Conservation (phyloP, 1,140 invertebrate species). For the Cydia pomonella region DNA sequence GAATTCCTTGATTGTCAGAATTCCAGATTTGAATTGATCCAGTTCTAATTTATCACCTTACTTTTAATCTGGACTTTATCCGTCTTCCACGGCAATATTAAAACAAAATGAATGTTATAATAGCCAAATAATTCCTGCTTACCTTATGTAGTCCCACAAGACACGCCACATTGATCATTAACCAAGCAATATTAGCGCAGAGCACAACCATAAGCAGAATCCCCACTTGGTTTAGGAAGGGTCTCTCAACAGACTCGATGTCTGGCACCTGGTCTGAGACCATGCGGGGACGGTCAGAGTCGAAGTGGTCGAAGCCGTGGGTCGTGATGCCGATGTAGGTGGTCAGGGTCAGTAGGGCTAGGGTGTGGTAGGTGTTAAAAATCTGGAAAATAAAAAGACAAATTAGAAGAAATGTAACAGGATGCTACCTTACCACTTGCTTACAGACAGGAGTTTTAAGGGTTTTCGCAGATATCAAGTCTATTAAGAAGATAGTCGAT, state of each 20-base stretch:
- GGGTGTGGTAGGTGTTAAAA: conserved; percentile 40
- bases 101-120: no score
- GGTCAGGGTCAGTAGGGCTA: conserved; percentile 38
- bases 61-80: no score
- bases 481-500: no score
- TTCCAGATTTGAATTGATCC: no score
- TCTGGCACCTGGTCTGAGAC: conserved; percentile 27
- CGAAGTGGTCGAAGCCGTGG: conserved; percentile 45
- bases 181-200: conserved; percentile 42
- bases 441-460: background rate
- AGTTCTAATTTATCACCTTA: no score
- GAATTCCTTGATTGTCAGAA: no score
- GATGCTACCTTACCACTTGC: no score
- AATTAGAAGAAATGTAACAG: background rate
- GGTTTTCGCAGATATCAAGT: no score
- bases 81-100: no score
- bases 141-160: conserved; percentile 52
- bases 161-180: conserved; percentile 44
- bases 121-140: background rate
- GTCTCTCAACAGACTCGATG: conserved; percentile 38
- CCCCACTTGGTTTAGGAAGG: conserved; percentile 36
- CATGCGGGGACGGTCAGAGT: conserved; percentile 29
- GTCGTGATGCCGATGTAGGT: conserved; percentile 41
- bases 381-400: conserved; percentile 27
- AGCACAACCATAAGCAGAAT: conserved; percentile 39